Base-by-base conservation (phyloP, 2,113 vertebrate species). In the Pantherophis guttatus region DNA sequence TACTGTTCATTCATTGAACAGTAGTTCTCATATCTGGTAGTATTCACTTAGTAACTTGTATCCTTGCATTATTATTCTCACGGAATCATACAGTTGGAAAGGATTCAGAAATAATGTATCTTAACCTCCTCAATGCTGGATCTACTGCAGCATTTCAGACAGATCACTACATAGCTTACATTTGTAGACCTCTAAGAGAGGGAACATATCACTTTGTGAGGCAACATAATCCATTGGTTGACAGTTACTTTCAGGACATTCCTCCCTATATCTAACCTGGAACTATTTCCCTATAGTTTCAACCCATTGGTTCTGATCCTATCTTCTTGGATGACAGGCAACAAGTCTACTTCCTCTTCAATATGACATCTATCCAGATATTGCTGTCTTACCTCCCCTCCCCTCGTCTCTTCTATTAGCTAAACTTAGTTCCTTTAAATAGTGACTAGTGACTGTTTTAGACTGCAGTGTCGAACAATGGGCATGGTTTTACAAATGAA, bases 61-160 rank as follows among this genome's bases (percentile, higher is more conserved):
- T 65, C 10, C 26, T 65, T 26, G 4, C 62, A 65, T 65, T 65
- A 65, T 29, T 65, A 29, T 29, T 65, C 62, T 65, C 62, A 26
- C 24, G 8, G 62, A 48, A 58, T 48, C 13, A 95, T 92, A 93
- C n/a, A 92, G 92, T 95, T 44, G 62, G 26, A 65, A 65, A 29
- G 62, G 62, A 29, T 3, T 13, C 26, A n/a, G 62, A 13, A 13
- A n/a, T 13, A n/a, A 70, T 70, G 26, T 39, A 39, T 39, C 39
- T 13, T 70, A 70, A 13, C 62, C 26, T 70, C 10, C 26, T 70
- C 29, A 70, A 13, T 70, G 62, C 11, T n/a, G 26, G 62, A n/a
- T n/a, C 26, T 70, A 12, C 29, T 70, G 12, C 26, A 70, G 11
- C 29, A 70, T 13, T 70, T 70, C 62, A 70, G 11, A 70, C 29